phyloP scores from a whole-genome alignment of 2,113 vertebrate genomes.

The Anguilla japonica region DNA sequence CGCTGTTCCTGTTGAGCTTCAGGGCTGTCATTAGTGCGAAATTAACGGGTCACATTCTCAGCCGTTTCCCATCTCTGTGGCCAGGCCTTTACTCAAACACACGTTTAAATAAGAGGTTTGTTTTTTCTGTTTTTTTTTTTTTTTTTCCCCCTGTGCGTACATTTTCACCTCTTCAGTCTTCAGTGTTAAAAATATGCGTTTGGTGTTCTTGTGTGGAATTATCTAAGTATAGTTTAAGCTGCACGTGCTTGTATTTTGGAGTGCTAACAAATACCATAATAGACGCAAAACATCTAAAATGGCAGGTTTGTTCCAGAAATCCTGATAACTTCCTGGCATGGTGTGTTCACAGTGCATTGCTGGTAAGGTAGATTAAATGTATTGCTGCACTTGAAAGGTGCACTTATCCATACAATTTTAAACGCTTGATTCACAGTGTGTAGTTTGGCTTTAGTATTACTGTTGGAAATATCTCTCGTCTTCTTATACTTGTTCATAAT shows the following conservation, averaged over 20 bases:
- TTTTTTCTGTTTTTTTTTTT: slow-evolving; percentile 46
- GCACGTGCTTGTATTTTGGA: not conserved
- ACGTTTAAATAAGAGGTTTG: slow-evolving; percentile 38
- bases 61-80: slow-evolving; percentile 14
- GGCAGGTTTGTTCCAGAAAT: too few relatives aligned
- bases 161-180: not conserved
- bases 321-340: too few relatives aligned
- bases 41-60: slow-evolving; percentile 32
- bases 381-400: too few relatives aligned
- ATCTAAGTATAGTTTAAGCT: not conserved
- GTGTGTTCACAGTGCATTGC: too few relatives aligned
- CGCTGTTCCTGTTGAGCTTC: not conserved
- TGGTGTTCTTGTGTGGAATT: not conserved
- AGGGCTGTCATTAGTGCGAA: slow-evolving; percentile 44
- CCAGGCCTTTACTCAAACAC: slow-evolving; percentile 23
- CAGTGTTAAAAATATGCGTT: not conserved
- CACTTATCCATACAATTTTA: too few relatives aligned
- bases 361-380: too few relatives aligned
- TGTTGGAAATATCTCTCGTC: too few relatives aligned
- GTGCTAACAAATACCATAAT: not conserved
- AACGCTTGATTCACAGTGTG: too few relatives aligned
- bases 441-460: too few relatives aligned
- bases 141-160: slow-evolving; percentile 34
- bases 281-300: too few relatives aligned
- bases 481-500: too few relatives aligned